Evolutionary conservation across 1,140 invertebrate species (phyloP).

Genomic region (Gonioctena quinquepunctata): DNA sequence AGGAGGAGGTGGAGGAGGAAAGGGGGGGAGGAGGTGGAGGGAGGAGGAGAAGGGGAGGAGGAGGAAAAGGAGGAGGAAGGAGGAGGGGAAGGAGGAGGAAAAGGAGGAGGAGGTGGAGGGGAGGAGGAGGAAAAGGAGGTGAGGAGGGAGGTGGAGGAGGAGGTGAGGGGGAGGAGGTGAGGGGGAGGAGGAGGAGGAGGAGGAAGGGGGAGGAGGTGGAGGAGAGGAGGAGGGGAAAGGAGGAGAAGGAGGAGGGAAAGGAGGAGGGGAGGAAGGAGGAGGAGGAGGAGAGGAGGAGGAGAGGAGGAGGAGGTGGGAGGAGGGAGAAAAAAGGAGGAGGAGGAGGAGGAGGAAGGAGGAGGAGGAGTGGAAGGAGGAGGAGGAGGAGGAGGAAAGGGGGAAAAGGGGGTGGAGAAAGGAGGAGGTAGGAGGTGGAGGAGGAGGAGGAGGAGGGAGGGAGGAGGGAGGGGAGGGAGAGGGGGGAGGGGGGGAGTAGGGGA

Average conservation of each 20-base stretch:
- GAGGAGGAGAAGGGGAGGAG: not conserved
- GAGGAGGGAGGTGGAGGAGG: constrained; percentile 2
- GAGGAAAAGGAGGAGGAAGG: not conserved
- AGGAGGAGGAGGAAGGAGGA: not conserved
- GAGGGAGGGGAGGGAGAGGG: constrained; percentile 8
- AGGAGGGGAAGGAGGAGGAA: not conserved
- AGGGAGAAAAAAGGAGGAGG: not conserved
- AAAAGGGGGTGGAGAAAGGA: not conserved
- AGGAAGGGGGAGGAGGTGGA: not conserved
- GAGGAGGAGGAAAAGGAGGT: constrained; percentile 10
- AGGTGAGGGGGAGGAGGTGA: not conserved
- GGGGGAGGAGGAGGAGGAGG: not conserved
- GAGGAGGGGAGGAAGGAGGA: not conserved
- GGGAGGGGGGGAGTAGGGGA: not conserved
- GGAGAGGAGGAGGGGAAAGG: not conserved
- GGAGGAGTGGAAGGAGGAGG: not conserved
- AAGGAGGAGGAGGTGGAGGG: not conserved
- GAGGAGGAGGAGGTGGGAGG: not conserved
- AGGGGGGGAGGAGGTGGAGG: not conserved
- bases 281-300: not conserved
- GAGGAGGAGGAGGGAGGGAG: constrained; percentile 6
- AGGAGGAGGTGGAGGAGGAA: not conserved
- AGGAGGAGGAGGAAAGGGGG: not conserved
- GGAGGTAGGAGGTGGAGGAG: not conserved
- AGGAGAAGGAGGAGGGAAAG: not conserved